phyloP scores from a whole-genome alignment of 64 coral and sea anemone genomes.

The Montipora capricornis region DNA sequence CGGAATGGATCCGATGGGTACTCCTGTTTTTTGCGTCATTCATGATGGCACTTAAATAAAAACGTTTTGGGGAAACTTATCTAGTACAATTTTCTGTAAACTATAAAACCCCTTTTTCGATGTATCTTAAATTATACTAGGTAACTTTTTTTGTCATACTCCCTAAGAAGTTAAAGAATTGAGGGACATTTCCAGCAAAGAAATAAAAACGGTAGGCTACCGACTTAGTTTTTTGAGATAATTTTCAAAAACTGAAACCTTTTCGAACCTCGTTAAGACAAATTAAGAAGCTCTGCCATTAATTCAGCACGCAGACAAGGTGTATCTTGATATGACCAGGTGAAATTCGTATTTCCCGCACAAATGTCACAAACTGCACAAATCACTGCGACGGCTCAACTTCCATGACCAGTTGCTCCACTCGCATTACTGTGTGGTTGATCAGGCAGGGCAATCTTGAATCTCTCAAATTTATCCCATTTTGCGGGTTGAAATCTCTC shows the following conservation, averaged over 20 bases:
- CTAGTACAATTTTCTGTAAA: too few species aligned
- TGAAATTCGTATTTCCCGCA: background rate
- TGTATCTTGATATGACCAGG: background rate
- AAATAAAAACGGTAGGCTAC: too few species aligned
- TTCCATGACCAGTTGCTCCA: background rate
- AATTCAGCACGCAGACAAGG: background rate
- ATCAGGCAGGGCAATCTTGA: background rate
- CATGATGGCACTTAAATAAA: too few species aligned
- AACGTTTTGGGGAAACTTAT: too few species aligned
- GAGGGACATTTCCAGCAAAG: too few species aligned
- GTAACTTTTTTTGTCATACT: too few species aligned
- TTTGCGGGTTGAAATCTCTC: background rate
- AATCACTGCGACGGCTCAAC: background rate
- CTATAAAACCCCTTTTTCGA: too few species aligned
- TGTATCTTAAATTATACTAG: too few species aligned
- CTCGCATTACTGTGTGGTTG: background rate
- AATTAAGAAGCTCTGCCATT: background rate
- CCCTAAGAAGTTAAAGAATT: too few species aligned
- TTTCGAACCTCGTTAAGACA: background rate
- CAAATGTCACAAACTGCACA: background rate
- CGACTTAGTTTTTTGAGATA: too few species aligned
- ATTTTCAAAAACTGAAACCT: too few species aligned
- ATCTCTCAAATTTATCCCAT: slow-evolving; percentile 2
- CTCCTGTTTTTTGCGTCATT: background rate
- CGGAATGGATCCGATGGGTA: background rate